Evolutionary conservation across 2,888 invertebrate genomes (phyloP).

Genomic region (Seira musarum): DNA sequence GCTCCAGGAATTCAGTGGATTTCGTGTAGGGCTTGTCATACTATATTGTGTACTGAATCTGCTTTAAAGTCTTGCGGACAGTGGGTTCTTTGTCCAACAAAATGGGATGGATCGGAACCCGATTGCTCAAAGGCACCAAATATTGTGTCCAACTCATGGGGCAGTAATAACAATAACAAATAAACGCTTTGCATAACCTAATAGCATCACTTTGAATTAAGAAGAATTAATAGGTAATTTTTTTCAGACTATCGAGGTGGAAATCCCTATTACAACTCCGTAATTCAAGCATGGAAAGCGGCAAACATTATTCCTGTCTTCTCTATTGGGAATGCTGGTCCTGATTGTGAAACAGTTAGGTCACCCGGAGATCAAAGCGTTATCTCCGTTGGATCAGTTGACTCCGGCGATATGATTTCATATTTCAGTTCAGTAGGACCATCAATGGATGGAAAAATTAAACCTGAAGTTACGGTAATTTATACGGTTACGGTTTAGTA

Average conservation of each 20-base stretch:
- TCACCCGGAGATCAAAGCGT: slow-evolving; percentile 38
- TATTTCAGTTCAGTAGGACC: neutral
- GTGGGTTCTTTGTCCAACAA: slow-evolving; percentile 25
- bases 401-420: neutral
- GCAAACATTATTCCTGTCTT: slow-evolving; percentile 36
- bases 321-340: slow-evolving; percentile 37
- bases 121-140: slow-evolving; percentile 22
- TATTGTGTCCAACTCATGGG: slow-evolving; percentile 25
- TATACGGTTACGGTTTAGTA: no score
- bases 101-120: neutral
- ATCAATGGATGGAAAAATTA: neutral
- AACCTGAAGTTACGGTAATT: slow-evolving; percentile 3
- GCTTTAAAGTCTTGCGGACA: slow-evolving; percentile 22
- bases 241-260: no score
- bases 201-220: no score
- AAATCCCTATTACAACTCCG: neutral
- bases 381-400: slow-evolving; percentile 13
- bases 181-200: no score
- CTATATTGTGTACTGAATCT: neutral
- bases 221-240: no score
- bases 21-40: neutral
- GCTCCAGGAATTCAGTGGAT: slow-evolving; percentile 27
- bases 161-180: no score
- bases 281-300: slow-evolving; percentile 19
- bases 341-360: slow-evolving; percentile 4